Evolutionary conservation across 2,113 vertebrate genomes (phyloP), one percentile per base, ranked within the genome.

Genomic region (Oxyruncus cristatus): DNA sequence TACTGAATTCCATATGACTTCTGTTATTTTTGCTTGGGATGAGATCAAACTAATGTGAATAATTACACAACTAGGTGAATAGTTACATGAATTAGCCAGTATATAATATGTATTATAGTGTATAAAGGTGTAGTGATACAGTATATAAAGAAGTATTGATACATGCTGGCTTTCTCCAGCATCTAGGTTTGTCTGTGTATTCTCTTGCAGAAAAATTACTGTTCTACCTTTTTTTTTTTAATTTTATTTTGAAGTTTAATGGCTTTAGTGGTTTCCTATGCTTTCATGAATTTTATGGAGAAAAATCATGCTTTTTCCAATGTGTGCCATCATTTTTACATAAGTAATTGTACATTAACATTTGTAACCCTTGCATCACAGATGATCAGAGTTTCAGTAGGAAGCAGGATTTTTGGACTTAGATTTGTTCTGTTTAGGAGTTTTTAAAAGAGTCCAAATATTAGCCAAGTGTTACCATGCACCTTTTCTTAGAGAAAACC

Each of bases 381-480:
- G 55, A 33, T 66, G 13, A 22, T 62, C 26, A 77, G 28, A 78
- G 74, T 85, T 94, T 44, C 42, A 75, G 20, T 37, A 37, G 56
- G 58, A 81, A 62, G 22, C 30, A 63, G 42, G 15, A 63, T 59
- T n/a, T n/a, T 77, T 80, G 47, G 33, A 16, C 19, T 74, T 79
- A 52, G 27, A 62, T 79, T 18, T 17, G 14, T 83, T 88, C 80
- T 82, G 17, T 91, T 89, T 17, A 82, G 37, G 62, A 79, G 52
- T 89, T 88, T 92, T 88, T 71, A 35, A 75, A 74, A 62, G 65
- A 87, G 10, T 76, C 37, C 70, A 91, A 87, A 87, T 93, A 91
- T 73, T 95, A 89, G 37, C 76, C 50, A 79, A 88, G 53, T 70
- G 67, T 87, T 92, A 94, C 77, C 95, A 85, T 78, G 79, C 49